These are phyloP conservation scores for Vipera latastei DNA, from an alignment of 2,797 vertebrate species.

Conservation along the genomic window DNA sequence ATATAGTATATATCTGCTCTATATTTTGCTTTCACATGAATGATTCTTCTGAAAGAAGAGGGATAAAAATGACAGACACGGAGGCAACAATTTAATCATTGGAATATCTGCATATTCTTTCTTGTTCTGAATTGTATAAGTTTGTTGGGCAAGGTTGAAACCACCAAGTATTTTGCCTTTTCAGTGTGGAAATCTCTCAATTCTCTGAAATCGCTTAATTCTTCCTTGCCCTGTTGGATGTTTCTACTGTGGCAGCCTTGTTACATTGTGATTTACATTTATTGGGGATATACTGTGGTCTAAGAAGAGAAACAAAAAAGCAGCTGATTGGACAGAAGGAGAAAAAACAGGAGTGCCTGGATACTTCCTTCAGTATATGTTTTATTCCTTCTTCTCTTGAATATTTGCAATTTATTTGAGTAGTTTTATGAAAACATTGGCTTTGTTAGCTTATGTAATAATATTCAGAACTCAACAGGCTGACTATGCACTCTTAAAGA, in stretches of 20 bases:
- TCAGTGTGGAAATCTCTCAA: neutral
- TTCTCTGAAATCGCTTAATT: neutral
- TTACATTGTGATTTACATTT: neutral
- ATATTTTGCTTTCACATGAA: neutral
- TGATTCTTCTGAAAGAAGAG: neutral
- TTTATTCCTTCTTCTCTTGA: neutral
- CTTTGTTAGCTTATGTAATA: constrained; percentile 56
- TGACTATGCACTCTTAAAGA: constrained; percentile 1
- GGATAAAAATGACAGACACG: neutral
- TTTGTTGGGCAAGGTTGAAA: neutral
- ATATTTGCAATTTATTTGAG: constrained; percentile 39
- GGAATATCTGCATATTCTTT: neutral
- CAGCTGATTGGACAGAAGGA: neutral
- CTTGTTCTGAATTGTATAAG: neutral
- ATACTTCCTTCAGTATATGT: neutral
- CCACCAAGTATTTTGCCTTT: neutral
- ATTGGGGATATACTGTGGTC: neutral
- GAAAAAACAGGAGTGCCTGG: neutral
- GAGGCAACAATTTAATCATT: neutral
- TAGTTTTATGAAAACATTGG: constrained; percentile 32
- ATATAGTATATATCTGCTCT: neutral
- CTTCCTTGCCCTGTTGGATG: neutral
- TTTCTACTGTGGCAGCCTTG: neutral
- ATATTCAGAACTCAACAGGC: neutral
- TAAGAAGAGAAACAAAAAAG: neutral